phyloP scores from a whole-genome alignment of 2,888 invertebrate species.

The Zelleria hepariella region DNA sequence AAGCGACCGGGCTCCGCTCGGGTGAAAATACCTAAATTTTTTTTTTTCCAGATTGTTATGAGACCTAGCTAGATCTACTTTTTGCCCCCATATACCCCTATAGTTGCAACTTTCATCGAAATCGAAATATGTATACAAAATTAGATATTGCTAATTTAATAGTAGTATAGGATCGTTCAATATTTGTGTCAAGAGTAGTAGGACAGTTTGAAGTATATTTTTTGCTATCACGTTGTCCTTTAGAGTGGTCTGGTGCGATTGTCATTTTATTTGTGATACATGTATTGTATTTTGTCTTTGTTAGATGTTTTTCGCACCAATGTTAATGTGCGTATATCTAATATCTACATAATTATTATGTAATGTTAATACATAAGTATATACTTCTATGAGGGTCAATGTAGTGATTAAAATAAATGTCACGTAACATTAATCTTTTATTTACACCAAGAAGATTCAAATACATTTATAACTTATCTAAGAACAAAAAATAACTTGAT shows the following conservation, averaged over 20 bases:
- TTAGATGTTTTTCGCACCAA: conserved; percentile 2
- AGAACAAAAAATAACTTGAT: background rate
- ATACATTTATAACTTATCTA: background rate
- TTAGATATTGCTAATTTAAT: no score
- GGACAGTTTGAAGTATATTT: no score
- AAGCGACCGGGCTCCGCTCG: no score
- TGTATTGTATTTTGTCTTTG: background rate
- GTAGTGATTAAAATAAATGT: conserved; percentile 2
- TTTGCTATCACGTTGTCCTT: no score
- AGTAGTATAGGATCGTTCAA: no score
- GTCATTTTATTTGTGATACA: background rate
- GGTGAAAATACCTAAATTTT: no score
- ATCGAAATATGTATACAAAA: no score
- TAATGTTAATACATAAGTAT: background rate
- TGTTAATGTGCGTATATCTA: background rate
- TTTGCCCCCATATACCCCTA: no score
- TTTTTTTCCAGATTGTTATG: no score
- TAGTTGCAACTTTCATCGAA: no score
- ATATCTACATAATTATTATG: background rate
- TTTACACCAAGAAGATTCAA: background rate
- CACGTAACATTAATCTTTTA: background rate
- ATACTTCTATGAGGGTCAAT: background rate
- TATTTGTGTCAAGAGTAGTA: no score
- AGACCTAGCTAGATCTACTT: no score
- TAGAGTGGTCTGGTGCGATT: background rate